Conservation (phyloP, 2,113 vertebrate genomes). For the Danionella cerebrum region DNA sequence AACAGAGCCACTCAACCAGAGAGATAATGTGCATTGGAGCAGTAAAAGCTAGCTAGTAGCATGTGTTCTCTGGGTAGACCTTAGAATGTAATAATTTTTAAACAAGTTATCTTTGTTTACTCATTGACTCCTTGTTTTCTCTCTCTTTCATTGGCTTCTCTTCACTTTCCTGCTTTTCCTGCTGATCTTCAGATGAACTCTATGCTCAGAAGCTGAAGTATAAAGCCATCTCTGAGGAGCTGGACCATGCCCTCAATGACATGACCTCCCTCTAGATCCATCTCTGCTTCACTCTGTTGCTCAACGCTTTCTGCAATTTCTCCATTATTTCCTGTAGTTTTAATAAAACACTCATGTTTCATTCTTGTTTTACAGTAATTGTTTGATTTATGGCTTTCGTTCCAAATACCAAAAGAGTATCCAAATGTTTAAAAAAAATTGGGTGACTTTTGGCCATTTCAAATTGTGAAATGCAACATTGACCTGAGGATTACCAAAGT, state of each 20-base stretch:
- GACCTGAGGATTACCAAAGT: no score
- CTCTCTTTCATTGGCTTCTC: constrained; percentile 42
- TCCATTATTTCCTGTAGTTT: background rate
- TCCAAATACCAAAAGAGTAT: no score
- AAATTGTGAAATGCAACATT: no score
- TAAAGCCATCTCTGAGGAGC: constrained; percentile 89
- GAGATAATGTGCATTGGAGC: background rate
- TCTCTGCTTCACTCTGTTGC: constrained; percentile 7
- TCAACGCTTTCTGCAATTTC: background rate
- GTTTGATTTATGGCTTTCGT: constrained; percentile 10
- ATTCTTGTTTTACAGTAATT: background rate
- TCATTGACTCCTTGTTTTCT: constrained; percentile 33
- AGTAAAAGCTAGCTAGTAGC: background rate
- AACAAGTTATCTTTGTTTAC: background rate
- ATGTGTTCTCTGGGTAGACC: background rate
- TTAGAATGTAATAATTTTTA: no score
- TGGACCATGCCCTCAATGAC: constrained; percentile 86
- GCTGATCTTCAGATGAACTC: constrained; percentile 73
- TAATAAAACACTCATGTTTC: constrained; percentile 40
- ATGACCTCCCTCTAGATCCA: constrained; percentile 78
- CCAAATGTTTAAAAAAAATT: no score
- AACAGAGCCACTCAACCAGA: background rate
- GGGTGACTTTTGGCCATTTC: no score
- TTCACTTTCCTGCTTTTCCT: constrained; percentile 46
- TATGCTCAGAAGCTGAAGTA: constrained; percentile 92